Evolutionary conservation across 2,797 vertebrate genomes (phyloP).

Genomic region (Corythornis leucogaster): DNA sequence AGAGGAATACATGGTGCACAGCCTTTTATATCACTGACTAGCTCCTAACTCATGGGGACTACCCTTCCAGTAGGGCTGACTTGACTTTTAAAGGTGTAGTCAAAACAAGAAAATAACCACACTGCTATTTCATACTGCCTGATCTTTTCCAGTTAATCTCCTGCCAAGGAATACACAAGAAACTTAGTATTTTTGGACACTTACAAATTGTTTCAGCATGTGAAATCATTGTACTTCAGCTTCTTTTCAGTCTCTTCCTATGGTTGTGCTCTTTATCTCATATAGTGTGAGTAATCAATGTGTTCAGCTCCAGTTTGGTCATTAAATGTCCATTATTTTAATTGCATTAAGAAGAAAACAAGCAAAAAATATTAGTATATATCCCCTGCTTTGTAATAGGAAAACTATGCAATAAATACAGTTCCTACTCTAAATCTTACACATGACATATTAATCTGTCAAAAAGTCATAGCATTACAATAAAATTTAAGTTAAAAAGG

Average conservation of each 20-base stretch:
- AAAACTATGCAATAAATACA: background rate
- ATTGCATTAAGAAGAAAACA: background rate
- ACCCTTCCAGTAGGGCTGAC: background rate
- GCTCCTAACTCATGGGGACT: background rate
- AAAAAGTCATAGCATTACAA: background rate
- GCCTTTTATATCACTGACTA: background rate
- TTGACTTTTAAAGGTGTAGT: background rate
- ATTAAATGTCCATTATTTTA: background rate
- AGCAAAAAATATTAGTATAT: background rate
- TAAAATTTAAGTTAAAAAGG: background rate
- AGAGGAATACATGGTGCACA: fast-evolving
- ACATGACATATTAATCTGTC: background rate
- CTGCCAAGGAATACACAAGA: background rate
- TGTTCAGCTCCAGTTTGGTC: background rate
- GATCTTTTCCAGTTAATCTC: background rate
- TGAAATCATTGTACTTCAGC: background rate
- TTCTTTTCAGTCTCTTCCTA: background rate
- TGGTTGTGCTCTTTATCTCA: background rate
- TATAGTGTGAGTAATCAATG: background rate
- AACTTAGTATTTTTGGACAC: background rate
- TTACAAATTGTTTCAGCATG: background rate
- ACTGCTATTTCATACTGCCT: background rate
- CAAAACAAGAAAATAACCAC: background rate
- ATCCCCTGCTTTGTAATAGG: background rate
- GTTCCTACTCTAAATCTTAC: background rate